These are phyloP conservation scores for Enhydra lutris DNA, from an alignment of 2,113 vertebrate species.

Conservation along the genomic window DNA sequence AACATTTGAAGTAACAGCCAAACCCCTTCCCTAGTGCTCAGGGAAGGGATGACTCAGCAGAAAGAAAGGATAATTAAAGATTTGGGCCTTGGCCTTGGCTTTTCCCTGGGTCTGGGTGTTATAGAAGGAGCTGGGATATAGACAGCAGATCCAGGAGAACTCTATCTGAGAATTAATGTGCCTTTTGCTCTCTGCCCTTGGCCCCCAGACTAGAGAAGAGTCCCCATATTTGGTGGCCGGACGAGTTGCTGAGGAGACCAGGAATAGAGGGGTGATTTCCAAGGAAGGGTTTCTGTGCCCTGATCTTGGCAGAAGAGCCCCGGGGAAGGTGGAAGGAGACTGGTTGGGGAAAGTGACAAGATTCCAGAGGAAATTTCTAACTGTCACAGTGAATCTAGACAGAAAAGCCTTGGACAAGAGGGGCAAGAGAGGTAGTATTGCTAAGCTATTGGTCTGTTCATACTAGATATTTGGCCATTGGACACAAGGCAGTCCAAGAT, in stretches of 20 bases:
- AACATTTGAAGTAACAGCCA: not conserved
- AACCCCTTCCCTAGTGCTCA: not conserved
- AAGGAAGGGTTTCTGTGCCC: not conserved
- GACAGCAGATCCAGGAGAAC: not conserved
- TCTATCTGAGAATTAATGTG: not conserved
- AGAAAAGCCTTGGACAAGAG: not conserved
- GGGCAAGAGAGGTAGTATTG: not conserved
- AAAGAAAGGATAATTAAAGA: not conserved
- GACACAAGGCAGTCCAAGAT: not conserved
- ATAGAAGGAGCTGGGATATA: fast-evolving
- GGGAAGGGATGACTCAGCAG: not conserved
- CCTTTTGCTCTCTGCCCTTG: not conserved
- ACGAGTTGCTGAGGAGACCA: not conserved
- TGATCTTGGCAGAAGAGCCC: not conserved
- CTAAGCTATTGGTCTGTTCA: not conserved
- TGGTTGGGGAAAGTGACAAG: not conserved
- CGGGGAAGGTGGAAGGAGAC: not conserved
- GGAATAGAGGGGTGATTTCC: not conserved
- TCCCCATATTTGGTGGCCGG: not conserved
- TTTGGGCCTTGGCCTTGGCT: not conserved
- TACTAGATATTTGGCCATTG: not conserved
- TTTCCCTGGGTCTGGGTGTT: not conserved
- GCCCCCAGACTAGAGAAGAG: not conserved
- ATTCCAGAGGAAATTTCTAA: not conserved
- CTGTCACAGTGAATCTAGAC: not conserved